phyloP scores from a whole-genome alignment of 2,797 vertebrate species.

The Aphelocoma californica region DNA sequence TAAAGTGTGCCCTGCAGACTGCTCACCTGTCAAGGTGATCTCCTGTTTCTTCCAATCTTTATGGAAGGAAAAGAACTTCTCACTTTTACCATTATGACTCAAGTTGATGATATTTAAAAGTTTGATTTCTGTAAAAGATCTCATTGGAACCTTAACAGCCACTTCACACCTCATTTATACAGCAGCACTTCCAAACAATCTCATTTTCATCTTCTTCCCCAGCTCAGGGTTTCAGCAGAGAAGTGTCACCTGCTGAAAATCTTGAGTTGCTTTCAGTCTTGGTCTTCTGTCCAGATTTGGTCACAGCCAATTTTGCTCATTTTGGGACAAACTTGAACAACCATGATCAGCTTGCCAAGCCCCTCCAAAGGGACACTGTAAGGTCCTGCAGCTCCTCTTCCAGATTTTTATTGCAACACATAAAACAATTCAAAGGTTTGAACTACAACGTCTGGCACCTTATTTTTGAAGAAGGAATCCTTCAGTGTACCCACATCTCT shows the following conservation, averaged over 20 bases:
- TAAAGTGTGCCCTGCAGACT: background rate
- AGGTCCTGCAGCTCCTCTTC: background rate
- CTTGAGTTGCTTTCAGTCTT: background rate
- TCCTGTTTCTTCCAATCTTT: background rate
- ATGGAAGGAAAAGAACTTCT: background rate
- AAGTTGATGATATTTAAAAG: background rate
- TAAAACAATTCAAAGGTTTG: background rate
- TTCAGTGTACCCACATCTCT: background rate
- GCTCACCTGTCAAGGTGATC: background rate
- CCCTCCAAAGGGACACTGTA: background rate
- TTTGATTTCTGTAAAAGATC: background rate
- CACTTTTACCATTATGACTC: fast-evolving
- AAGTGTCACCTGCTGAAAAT: background rate
- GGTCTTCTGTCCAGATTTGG: background rate
- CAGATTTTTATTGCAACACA: background rate
- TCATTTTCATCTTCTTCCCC: background rate
- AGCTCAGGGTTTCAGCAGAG: background rate
- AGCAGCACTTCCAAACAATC: background rate
- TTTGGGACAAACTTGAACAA: background rate
- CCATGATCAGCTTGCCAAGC: background rate
- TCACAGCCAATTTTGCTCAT: background rate
- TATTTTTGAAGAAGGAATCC: background rate
- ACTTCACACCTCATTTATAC: background rate
- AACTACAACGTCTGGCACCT: background rate
- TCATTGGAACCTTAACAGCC: background rate